Percentiles rank a stretch among this genome's conserved stretches.
Conservation (phyloP, 2,797 vertebrate species). For the Bradypodion pumilum region DNA sequence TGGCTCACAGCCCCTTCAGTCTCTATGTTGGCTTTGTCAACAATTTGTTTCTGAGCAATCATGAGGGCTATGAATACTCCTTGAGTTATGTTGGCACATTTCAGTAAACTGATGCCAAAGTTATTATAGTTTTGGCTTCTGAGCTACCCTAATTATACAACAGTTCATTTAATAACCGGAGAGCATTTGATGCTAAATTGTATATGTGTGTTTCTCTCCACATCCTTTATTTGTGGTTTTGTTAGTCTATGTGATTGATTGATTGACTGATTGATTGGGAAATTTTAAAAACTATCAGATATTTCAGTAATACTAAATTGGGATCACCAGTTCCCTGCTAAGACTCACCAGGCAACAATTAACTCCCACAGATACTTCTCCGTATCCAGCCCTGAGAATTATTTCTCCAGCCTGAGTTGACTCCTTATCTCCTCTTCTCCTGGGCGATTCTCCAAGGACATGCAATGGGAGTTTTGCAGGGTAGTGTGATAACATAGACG, state of each 20-base stretch:
- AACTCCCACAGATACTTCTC: too few relatives aligned
- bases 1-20: neutral
- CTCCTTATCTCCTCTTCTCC: too few relatives aligned
- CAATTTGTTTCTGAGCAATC: neutral
- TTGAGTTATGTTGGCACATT: neutral
- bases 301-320: neutral
- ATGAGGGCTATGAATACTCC: neutral
- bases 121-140: neutral
- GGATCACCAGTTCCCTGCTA: too few relatives aligned
- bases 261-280: too few relatives aligned
- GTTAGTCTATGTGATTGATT: too few relatives aligned
- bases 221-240: neutral
- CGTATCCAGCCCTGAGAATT: too few relatives aligned
- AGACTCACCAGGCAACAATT: too few relatives aligned
- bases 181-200: neutral
- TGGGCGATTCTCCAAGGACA: too few relatives aligned
- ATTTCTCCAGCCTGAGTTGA: too few relatives aligned
- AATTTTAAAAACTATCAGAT: too few relatives aligned
- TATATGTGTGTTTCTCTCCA: neutral
- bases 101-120: neutral
- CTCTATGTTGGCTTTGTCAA: neutral
- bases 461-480: too few relatives aligned
- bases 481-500: too few relatives aligned
- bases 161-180: neutral
- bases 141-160: neutral